A percentile compares a stretch with the other conserved stretches of the same genome.
Evolutionary conservation across 2,888 invertebrate genomes (phyloP).

Genomic region (Acleris holmiana): DNA sequence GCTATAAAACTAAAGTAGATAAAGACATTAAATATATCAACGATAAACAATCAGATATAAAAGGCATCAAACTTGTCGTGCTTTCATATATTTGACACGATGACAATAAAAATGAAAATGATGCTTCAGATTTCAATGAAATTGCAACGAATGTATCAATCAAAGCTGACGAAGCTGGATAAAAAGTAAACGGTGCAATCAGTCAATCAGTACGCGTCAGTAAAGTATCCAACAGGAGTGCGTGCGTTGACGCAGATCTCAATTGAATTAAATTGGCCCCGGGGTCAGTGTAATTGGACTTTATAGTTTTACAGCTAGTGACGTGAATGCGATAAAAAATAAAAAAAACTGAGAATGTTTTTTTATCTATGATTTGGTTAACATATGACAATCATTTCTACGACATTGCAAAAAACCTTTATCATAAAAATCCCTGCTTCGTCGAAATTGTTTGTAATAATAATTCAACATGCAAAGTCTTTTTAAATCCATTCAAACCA

Average conservation of each 20-base stretch:
- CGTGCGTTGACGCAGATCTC: constrained; percentile 31
- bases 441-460: too few relatives aligned
- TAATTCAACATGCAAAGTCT: not conserved
- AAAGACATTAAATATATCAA: not conserved
- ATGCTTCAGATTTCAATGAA: not conserved
- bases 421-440: too few relatives aligned
- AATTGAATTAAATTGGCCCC: constrained; percentile 43
- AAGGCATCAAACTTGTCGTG: not conserved
- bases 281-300: constrained; percentile 42
- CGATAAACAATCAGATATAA: not conserved
- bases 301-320: constrained; percentile 30
- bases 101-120: too few relatives aligned
- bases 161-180: not conserved
- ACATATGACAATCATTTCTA: too few relatives aligned
- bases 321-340: not conserved
- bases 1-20: constrained; percentile 1
- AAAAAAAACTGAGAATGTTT: not conserved
- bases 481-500: not conserved
- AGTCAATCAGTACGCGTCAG: constrained; percentile 21
- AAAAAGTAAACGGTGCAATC: constrained; percentile 14
- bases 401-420: too few relatives aligned
- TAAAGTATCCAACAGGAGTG: constrained; percentile 33
- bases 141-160: constrained; percentile 11
- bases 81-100: too few relatives aligned
- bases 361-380: too few relatives aligned